A percentile compares a stretch with the other conserved stretches of the same genome.
Evolutionary conservation across 2,888 invertebrate genomes (phyloP).

Genomic region (Lampropteryx suffumata): DNA sequence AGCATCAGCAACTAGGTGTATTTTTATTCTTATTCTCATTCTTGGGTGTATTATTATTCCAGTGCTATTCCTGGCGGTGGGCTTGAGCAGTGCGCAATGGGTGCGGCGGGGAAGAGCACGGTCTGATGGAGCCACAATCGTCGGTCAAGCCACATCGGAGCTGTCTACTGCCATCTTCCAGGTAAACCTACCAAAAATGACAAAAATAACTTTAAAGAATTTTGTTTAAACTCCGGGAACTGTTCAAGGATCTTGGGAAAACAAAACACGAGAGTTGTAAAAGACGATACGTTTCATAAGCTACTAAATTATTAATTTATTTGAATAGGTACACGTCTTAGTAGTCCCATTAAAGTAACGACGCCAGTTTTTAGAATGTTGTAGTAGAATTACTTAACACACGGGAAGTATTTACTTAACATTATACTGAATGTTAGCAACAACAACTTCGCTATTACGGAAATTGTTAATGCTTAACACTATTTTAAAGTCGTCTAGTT

Average conservation of each 20-base stretch:
- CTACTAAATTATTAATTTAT: too few relatives aligned
- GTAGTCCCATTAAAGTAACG: too few relatives aligned
- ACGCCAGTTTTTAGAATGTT: background rate
- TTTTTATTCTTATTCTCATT: too few relatives aligned
- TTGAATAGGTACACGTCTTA: too few relatives aligned
- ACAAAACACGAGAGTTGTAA: too few relatives aligned
- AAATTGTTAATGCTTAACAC: background rate
- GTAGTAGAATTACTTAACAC: background rate
- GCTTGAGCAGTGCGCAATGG: constrained; percentile 64
- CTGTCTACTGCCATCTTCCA: constrained; percentile 79
- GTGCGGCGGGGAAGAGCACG: constrained; percentile 48
- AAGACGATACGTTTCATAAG: too few relatives aligned
- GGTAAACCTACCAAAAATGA: constrained; percentile 46
- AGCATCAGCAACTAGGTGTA: too few relatives aligned
- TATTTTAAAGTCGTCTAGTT: constrained; percentile 6
- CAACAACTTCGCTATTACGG: background rate
- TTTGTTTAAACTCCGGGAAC: too few relatives aligned
- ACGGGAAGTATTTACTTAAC: background rate
- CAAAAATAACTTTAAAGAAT: too few relatives aligned
- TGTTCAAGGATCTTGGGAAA: too few relatives aligned
- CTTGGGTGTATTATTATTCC: constrained; percentile 37
- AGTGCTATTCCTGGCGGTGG: constrained; percentile 59
- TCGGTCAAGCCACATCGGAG: constrained; percentile 78
- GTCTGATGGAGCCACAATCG: constrained; percentile 54
- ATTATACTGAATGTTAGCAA: background rate